These are phyloP conservation scores for Caenorhabditis afra DNA, from an alignment of 2,888 invertebrate genomes.

Conservation along the genomic window DNA sequence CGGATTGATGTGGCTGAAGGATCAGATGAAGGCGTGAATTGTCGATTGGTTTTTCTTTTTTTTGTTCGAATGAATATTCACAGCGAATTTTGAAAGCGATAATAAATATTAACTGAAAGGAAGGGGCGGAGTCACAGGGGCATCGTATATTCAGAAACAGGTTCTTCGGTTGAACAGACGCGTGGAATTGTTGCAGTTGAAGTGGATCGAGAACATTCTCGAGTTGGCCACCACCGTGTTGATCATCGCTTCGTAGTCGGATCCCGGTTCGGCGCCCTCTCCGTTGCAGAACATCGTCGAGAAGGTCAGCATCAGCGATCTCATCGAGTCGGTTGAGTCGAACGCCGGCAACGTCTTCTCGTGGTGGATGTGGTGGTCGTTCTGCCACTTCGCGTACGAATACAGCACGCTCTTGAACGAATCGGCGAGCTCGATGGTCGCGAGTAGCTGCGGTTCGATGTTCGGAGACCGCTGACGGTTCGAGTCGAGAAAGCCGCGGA, in stretches of 20 bases:
- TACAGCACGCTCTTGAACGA: constrained; percentile 59
- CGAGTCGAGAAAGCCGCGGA: constrained; percentile 59
- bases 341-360: constrained; percentile 63
- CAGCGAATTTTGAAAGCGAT: constrained; percentile 16
- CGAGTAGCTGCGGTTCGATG: constrained; percentile 47
- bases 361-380: constrained; percentile 56
- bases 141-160: constrained; percentile 49
- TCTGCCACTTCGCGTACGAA: constrained; percentile 67
- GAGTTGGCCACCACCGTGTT: constrained; percentile 66
- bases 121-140: constrained; percentile 25
- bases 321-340: constrained; percentile 57
- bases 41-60: not conserved
- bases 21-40: constrained; percentile 49
- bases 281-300: constrained; percentile 48
- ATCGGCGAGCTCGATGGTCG: constrained; percentile 65
- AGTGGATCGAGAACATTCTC: constrained; percentile 62
- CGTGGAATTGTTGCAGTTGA: constrained; percentile 64
- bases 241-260: not conserved
- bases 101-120: not conserved
- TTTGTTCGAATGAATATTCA: constrained; percentile 15
- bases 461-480: constrained; percentile 43
- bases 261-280: too few relatives aligned
- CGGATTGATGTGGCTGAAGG: constrained; percentile 55
- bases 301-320: constrained; percentile 55
- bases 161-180: constrained; percentile 60